A percentile compares a stretch with the other conserved stretches of the same genome.
These are phyloP conservation scores for Malurus leucopterus DNA, from an alignment of 2,797 vertebrate genomes.

Conservation along the genomic window DNA sequence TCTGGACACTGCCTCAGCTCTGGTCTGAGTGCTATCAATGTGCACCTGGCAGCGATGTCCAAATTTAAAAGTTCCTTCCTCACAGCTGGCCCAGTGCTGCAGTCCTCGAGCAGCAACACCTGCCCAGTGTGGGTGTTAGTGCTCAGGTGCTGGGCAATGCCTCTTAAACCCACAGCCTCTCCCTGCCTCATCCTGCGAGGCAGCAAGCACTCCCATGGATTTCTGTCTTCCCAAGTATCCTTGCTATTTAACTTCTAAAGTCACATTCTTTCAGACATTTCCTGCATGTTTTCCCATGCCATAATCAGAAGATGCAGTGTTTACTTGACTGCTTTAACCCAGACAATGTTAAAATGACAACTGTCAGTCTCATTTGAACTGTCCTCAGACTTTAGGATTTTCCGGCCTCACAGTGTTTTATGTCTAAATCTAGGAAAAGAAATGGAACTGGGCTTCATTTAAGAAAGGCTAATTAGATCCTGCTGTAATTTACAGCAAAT, in stretches of 20 bases:
- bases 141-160: background rate
- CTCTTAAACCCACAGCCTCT: background rate
- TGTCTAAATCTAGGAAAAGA: background rate
- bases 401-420: background rate
- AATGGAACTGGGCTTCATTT: background rate
- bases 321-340: background rate
- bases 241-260: background rate
- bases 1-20: background rate
- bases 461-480: background rate
- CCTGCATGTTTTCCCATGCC: background rate
- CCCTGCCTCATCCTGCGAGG: background rate
- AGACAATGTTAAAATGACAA: background rate
- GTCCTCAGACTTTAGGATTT: background rate
- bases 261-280: background rate
- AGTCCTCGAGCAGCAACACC: accelerated
- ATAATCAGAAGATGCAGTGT: background rate
- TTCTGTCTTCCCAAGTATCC: background rate
- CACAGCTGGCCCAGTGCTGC: background rate
- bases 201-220: accelerated
- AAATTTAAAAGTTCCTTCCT: too few species aligned
- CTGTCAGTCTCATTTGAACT: background rate
- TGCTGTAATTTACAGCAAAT: background rate
- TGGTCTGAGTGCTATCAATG: accelerated
- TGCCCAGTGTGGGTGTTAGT: background rate
- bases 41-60: background rate